These are phyloP conservation scores for Copidosoma aretas DNA, from an alignment of 2,888 invertebrate species.

Conservation along the genomic window DNA sequence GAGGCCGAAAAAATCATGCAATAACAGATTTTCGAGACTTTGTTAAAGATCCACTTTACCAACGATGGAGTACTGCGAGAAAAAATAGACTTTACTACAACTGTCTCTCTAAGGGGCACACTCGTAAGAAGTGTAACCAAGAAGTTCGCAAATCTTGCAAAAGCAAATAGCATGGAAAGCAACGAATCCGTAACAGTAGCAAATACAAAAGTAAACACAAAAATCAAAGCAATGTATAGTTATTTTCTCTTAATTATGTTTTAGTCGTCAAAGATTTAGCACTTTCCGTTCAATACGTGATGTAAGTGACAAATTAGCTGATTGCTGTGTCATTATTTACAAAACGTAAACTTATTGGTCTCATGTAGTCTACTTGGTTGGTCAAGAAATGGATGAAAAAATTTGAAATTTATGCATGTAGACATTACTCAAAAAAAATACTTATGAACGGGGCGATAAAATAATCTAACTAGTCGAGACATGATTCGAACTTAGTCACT, in stretches of 20 bases:
- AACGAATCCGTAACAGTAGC: not conserved
- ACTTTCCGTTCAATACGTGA: no score
- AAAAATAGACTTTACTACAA: not conserved
- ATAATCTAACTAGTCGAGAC: no score
- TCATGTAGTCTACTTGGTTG: constrained; percentile 7
- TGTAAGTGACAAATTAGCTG: no score
- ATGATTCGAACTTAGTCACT: no score
- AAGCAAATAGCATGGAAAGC: not conserved
- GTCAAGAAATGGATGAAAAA: constrained; percentile 13
- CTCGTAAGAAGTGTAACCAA: no score
- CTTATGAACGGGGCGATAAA: no score
- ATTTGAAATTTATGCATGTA: no score
- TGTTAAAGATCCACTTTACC: not conserved
- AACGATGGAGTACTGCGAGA: not conserved
- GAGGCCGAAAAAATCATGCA: not conserved
- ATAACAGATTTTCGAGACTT: not conserved
- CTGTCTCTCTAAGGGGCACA: not conserved
- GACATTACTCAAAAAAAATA: no score
- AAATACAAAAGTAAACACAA: not conserved
- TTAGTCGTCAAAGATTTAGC: no score
- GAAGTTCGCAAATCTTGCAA: no score
- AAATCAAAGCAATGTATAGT: not conserved
- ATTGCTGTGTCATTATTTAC: not conserved
- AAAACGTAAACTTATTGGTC: not conserved
- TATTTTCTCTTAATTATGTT: no score